A percentile compares a stretch with the other conserved stretches of the same genome.
Conservation (phyloP, 2,113 vertebrate species). For the Forbesichthys papilliferus region DNA sequence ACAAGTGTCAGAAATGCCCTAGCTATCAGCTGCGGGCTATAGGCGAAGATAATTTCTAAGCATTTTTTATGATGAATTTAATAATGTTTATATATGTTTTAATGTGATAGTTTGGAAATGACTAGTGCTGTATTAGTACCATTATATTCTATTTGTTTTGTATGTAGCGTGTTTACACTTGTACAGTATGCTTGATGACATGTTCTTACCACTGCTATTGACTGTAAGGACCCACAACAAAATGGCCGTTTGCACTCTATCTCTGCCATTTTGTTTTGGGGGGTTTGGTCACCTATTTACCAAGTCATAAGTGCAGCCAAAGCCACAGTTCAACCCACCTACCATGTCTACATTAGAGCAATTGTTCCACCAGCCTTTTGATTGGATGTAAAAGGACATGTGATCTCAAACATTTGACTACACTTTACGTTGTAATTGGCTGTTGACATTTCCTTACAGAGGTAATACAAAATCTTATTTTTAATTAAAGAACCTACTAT, state of each 20-base stretch:
- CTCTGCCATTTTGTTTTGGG: constrained; percentile 4
- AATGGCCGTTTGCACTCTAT: background rate
- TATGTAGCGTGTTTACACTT: constrained; percentile 18
- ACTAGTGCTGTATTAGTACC: constrained; percentile 5
- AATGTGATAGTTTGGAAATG: constrained; percentile 21
- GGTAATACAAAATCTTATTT: no score
- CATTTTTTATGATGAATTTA: constrained; percentile 29
- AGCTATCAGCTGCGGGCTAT: constrained; percentile 46
- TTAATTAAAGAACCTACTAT: no score
- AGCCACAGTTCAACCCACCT: background rate
- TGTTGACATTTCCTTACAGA: no score
- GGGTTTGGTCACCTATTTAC: background rate
- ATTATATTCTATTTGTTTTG: background rate
- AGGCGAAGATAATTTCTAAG: constrained; percentile 36
- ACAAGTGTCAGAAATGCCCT: constrained; percentile 41
- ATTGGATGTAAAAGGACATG: background rate
- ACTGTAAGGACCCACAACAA: background rate
- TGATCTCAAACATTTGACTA: background rate
- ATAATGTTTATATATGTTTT: background rate
- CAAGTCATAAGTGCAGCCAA: background rate
- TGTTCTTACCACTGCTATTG: background rate
- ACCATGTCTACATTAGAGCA: background rate
- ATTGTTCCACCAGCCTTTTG: background rate
- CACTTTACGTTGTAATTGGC: no score
- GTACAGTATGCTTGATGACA: background rate